Evolutionary conservation across 1,140 invertebrate species (phyloP), one percentile per base, ranked within the genome.

Genomic region (Brachionus asplanchnoidis): DNA sequence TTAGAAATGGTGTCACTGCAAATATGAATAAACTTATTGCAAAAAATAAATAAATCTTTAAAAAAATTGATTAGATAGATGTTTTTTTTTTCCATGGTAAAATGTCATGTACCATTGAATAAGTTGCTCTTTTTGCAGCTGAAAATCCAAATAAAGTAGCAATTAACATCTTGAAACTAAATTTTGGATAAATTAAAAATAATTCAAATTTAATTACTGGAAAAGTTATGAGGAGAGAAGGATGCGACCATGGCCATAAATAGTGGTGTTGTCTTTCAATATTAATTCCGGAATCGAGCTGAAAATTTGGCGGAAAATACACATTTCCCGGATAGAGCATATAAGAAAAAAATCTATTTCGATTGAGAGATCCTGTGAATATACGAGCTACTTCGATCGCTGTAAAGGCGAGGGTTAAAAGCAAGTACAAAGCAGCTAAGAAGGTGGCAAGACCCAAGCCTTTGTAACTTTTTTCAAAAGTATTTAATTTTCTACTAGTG

Each of bases 171-270:
- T 40, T 17, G 17, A 73, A 73, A 28, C n/a, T 14, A 70, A 70
- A 70, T 36, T 28, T 9, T 8, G 3, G 26, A 11, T 8, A 36
- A n/a, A n/a, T 28, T 2, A 20, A 32, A 9, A 68, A 68, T n/a
- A 28, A 5, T 73, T 40, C 12, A 73, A 73, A 73, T 17, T 12
- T 5, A 50, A 50, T 26, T 50, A 77, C 42, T 50, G 73, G 73
- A 50, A 77, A 26, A 50, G 73, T 50, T 1, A 50, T 9, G 1
- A 77, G n/a, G 9, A 77, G 44, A 23, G 44, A 20, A 9, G 73
- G 73, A 50, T 77, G 73, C 11, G 73, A 77, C 73, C 73, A 77
- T 14, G 73, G 73, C 73, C 73, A 77, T 77, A 77, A 36, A 77
- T 77, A 77, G 28, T 77, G 42, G 42, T 77, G 42, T 32, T 77